phyloP scores from a whole-genome alignment of 2,113 vertebrate species.

The Rhipidura dahli region DNA sequence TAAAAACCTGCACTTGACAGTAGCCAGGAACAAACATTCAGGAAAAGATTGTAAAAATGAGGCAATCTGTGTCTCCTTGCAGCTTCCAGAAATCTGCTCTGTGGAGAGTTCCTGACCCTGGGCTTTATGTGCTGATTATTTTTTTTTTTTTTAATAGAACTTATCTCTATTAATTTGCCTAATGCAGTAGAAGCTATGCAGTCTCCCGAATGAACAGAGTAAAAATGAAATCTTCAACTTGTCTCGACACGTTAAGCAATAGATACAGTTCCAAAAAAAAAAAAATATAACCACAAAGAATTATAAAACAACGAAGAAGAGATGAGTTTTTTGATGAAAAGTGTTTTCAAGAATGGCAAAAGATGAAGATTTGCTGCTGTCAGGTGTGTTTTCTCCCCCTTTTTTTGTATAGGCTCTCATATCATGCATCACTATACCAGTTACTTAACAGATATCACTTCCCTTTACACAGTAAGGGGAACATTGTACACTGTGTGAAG shows the following conservation, averaged over 20 bases:
- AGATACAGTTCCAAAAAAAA: not conserved
- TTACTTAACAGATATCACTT: not conserved
- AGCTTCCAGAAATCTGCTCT: not conserved
- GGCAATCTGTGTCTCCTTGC: not conserved
- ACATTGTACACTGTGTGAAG: fast-evolving
- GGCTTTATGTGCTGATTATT: not conserved
- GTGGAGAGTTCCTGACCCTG: not conserved
- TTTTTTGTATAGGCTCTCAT: not conserved
- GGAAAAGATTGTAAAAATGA: not conserved
- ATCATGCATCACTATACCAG: not conserved
- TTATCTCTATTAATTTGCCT: not conserved
- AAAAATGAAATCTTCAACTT: not conserved
- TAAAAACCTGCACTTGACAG: not conserved
- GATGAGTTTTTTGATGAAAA: not conserved
- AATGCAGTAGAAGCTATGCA: not conserved
- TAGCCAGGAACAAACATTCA: not conserved
- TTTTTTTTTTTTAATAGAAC: not conserved
- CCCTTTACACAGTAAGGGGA: not conserved
- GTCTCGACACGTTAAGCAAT: not conserved
- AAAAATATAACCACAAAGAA: not conserved
- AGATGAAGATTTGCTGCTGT: not conserved
- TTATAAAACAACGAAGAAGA: not conserved
- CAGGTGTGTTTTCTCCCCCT: not conserved
- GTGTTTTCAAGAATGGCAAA: not conserved
- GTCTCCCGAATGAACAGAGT: not conserved